A percentile compares a stretch with the other conserved stretches of the same genome.
These are phyloP conservation scores for Tetragnatha montana DNA, from an alignment of 2,888 invertebrate species.

Conservation along the genomic window DNA sequence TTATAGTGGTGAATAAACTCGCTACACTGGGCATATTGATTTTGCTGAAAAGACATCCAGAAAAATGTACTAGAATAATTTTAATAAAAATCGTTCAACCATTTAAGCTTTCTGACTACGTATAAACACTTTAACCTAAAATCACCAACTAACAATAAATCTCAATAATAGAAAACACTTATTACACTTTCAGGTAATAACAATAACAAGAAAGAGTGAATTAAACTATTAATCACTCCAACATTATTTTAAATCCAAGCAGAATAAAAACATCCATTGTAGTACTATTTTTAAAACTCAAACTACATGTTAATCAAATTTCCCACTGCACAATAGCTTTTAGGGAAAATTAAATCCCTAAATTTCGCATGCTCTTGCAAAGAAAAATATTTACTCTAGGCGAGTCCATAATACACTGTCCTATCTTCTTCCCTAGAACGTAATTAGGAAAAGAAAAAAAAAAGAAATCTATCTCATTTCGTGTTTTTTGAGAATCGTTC, in stretches of 20 bases:
- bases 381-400: slow-evolving; percentile 36
- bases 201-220: not conserved
- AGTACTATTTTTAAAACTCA: not conserved
- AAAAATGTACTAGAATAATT: no score
- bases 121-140: not conserved
- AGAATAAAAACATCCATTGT: not conserved
- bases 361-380: slow-evolving; percentile 21
- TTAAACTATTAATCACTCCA: not conserved
- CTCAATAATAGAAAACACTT: not conserved
- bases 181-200: not conserved
- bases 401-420: not conserved
- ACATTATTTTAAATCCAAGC: not conserved
- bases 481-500: slow-evolving; percentile 11
- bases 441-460: slow-evolving; percentile 37
- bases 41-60: no score
- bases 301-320: slow-evolving; percentile 30
- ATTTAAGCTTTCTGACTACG: no score
- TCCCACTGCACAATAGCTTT: slow-evolving; percentile 8
- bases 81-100: no score
- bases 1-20: no score
- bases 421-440: not conserved
- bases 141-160: not conserved
- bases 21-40: no score
- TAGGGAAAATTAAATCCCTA: slow-evolving; percentile 35
- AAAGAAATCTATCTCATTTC: not conserved